Evolutionary conservation across 2,113 vertebrate species (phyloP).

Genomic region (Triplophysa tibetana): DNA sequence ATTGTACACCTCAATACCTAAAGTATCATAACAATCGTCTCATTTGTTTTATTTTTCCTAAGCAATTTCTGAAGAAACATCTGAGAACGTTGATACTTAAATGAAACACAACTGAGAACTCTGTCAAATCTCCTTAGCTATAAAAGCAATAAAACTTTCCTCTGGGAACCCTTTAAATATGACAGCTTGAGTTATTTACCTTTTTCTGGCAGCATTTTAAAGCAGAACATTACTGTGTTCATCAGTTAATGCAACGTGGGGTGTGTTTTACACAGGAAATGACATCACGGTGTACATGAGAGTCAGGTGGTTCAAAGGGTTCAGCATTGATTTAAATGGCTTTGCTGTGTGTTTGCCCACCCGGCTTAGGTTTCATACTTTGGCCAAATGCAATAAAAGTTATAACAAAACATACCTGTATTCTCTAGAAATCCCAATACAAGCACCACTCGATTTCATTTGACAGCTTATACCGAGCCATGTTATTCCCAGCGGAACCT

Average conservation of each 20-base stretch:
- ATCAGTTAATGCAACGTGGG: conserved; percentile 55
- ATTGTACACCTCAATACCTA: no score
- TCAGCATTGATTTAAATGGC: conserved; percentile 84
- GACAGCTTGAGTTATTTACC: not conserved
- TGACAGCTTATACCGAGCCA: conserved; percentile 73
- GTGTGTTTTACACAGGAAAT: conserved; percentile 81
- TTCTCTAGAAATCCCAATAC: conserved; percentile 63
- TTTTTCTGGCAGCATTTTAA: conserved; percentile 30
- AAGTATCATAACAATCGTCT: no score
- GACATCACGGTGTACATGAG: conserved; percentile 80
- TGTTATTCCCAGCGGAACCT: conserved; percentile 70
- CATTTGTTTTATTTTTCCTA: no score
- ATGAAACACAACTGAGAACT: no score
- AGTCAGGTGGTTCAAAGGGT: conserved; percentile 77
- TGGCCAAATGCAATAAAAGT: conserved; percentile 78
- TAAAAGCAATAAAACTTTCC: no score
- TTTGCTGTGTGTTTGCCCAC: conserved; percentile 77
- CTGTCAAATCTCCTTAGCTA: no score
- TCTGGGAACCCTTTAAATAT: no score
- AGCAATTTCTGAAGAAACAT: no score
- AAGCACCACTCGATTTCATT: conserved; percentile 67
- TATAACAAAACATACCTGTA: conserved; percentile 79
- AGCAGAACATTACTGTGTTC: conserved; percentile 11
- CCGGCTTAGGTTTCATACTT: conserved; percentile 70
- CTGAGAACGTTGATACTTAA: no score